Conservation (phyloP, 2,113 vertebrate genomes). For the Neomonachus schauinslandi region DNA sequence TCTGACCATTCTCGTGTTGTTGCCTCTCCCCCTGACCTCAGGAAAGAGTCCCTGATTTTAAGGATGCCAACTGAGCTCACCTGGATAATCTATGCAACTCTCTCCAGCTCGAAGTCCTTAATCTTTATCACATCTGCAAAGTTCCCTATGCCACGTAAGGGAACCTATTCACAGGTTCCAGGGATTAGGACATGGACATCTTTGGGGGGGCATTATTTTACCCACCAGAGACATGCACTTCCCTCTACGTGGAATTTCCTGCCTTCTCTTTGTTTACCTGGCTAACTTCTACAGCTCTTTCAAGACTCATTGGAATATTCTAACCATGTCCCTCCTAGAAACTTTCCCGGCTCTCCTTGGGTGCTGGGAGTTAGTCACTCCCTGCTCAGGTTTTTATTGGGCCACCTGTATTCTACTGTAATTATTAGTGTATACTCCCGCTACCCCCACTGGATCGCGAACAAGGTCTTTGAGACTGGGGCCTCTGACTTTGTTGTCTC, state of each 20-base stretch:
- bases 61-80: neutral
- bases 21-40: neutral
- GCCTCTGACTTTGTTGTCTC: neutral
- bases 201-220: neutral
- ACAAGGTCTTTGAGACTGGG: neutral
- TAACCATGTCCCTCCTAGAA: neutral
- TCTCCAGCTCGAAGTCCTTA: neutral
- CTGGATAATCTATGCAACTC: neutral
- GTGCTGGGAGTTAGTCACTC: neutral
- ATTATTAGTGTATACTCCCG: neutral
- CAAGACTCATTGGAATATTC: neutral
- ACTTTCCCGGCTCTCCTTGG: accelerated
- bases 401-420: accelerated
- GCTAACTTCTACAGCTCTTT: neutral
- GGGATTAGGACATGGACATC: neutral
- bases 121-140: neutral
- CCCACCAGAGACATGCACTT: accelerated
- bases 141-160: neutral
- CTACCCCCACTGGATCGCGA: neutral
- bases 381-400: neutral
- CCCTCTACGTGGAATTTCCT: neutral
- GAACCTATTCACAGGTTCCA: neutral
- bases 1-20: neutral
- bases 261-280: neutral
- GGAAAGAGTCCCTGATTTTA: neutral